These are phyloP conservation scores for Agelastica alni DNA, from an alignment of 2,888 invertebrate species.

Conservation along the genomic window DNA sequence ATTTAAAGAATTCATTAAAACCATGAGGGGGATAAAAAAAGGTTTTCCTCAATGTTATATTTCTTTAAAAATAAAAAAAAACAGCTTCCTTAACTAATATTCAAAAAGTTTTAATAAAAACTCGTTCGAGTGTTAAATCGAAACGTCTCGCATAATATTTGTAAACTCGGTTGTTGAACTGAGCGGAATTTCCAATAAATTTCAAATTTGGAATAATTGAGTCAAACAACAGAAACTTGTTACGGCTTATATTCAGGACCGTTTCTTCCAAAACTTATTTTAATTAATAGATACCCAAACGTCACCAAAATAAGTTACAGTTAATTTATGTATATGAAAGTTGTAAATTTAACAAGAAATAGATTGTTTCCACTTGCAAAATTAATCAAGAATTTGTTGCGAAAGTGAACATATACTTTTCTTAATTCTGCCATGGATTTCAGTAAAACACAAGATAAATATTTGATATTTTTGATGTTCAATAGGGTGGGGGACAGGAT, in stretches of 20 bases:
- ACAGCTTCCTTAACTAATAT: neutral
- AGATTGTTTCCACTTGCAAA: no score
- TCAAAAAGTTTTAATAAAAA: slow-evolving; percentile 6
- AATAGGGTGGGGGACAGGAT: no score
- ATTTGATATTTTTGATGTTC: no score
- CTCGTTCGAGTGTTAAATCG: slow-evolving; percentile 2
- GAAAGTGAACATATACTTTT: no score
- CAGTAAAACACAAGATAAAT: no score
- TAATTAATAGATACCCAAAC: no score
- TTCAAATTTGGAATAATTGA: slow-evolving; percentile 7
- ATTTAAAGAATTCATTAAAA: neutral
- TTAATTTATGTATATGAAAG: no score
- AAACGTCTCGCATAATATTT: slow-evolving; percentile 7
- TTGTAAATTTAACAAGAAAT: no score
- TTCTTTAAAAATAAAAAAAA: slow-evolving; percentile 4
- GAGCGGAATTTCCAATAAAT: slow-evolving; percentile 7
- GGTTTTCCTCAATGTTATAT: neutral
- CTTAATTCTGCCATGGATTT: no score
- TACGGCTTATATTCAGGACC: neutral
- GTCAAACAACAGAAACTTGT: neutral
- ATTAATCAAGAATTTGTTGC: no score
- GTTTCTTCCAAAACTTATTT: neutral
- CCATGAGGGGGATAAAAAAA: neutral
- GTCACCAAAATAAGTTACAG: no score
- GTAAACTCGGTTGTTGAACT: neutral